These are phyloP conservation scores for Empis livida DNA, from an alignment of 2,888 invertebrate species.

Conservation along the genomic window DNA sequence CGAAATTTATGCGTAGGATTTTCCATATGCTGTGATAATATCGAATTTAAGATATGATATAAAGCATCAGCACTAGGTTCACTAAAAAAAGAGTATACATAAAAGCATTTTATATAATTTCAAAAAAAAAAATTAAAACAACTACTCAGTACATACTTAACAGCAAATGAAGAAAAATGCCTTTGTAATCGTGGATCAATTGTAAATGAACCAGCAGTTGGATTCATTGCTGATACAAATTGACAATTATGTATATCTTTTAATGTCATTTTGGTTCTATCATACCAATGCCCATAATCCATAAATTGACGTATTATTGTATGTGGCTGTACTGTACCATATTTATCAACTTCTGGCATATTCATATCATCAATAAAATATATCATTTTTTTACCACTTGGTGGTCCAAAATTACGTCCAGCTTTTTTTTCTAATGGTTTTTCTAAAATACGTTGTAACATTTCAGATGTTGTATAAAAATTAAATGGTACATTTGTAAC, in stretches of 20 bases:
- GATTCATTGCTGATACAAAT: constrained; percentile 93
- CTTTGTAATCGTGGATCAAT: constrained; percentile 82
- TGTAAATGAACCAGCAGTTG: constrained; percentile 88
- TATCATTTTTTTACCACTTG: constrained; percentile 81
- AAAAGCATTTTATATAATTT: too few species aligned
- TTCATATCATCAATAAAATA: constrained; percentile 95
- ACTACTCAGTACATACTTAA: constrained; percentile 43
- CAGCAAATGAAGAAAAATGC: constrained; percentile 76
- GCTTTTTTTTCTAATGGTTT: constrained; percentile 92
- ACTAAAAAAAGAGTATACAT: constrained; percentile 37
- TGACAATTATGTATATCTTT: constrained; percentile 90
- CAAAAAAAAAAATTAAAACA: background rate
- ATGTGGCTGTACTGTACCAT: constrained; percentile 91
- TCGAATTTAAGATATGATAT: constrained; percentile 70
- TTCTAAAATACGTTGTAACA: constrained; percentile 77
- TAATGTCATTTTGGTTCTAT: constrained; percentile 66
- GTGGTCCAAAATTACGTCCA: constrained; percentile 84
- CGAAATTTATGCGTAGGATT: constrained; percentile 55
- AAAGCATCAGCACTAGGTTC: constrained; percentile 75
- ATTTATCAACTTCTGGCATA: constrained; percentile 92
- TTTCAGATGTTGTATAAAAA: constrained; percentile 88
- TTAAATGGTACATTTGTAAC: constrained; percentile 86
- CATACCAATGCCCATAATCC: constrained; percentile 95
- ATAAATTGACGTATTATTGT: constrained; percentile 85
- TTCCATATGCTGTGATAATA: constrained; percentile 61